These are phyloP conservation scores for Rhopalosiphum nymphaeae DNA, from an alignment of 2,888 invertebrate species.

Conservation along the genomic window DNA sequence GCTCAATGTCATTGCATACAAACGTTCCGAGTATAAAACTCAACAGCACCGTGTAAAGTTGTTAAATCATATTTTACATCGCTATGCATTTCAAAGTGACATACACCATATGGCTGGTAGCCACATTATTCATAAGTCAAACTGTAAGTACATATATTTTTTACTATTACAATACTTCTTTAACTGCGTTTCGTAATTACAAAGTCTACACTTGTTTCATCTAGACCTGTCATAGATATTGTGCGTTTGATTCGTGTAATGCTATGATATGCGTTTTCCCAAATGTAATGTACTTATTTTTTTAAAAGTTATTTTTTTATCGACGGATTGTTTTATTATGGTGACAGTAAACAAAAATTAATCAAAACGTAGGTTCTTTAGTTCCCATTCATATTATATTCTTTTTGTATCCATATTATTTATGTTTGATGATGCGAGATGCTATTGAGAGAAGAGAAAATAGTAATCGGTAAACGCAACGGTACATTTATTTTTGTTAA, in stretches of 20 bases:
- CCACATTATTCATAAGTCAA: slow-evolving; percentile 15
- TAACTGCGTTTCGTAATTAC: background rate
- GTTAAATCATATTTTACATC: background rate
- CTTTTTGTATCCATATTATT: background rate
- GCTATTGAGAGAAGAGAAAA: background rate
- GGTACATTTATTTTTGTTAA: background rate
- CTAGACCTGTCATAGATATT: background rate
- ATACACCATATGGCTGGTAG: slow-evolving; percentile 9
- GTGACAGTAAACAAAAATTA: background rate
- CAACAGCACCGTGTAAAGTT: too few species aligned
- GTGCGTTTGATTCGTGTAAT: background rate
- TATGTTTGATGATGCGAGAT: background rate
- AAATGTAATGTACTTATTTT: background rate
- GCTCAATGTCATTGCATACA: background rate
- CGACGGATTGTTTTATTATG: background rate
- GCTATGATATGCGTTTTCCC: background rate
- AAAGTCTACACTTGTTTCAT: background rate
- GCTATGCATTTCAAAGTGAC: slow-evolving; percentile 19
- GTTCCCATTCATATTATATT: background rate
- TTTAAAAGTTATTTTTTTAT: background rate
- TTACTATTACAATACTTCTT: background rate
- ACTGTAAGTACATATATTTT: slow-evolving; percentile 22
- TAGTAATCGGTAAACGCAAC: background rate
- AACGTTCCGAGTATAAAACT: slow-evolving; percentile 19
- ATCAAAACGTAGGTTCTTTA: background rate